Evolutionary conservation across 2,888 invertebrate species (phyloP).

Genomic region (Eupeodes luniger): DNA sequence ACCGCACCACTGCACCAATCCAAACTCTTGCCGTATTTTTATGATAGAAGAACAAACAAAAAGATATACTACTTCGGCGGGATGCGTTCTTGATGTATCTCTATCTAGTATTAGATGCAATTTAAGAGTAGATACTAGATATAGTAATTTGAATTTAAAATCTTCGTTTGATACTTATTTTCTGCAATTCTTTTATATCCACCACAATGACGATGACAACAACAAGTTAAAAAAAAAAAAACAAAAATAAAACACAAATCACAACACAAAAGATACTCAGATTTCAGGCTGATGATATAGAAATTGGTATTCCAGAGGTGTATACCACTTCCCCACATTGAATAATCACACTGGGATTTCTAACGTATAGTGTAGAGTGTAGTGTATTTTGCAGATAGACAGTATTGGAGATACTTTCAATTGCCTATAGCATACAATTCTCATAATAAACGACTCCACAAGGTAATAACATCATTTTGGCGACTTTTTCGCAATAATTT

Average conservation of each 20-base stretch:
- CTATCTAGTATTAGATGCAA: conserved; percentile 34
- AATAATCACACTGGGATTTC: conserved; percentile 37
- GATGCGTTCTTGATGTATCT: conserved; percentile 29
- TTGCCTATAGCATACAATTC: conserved; percentile 47
- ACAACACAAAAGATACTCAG: conserved; percentile 27
- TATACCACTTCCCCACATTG: conserved; percentile 41
- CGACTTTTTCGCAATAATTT: conserved; percentile 30
- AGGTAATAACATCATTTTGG: conserved; percentile 38
- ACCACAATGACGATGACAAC: conserved; percentile 30
- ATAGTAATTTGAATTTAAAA: conserved; percentile 43
- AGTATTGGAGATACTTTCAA: conserved; percentile 27
- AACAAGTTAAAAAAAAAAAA: neutral
- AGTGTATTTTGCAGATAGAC: neutral
- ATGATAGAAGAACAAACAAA: conserved; percentile 1
- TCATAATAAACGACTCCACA: conserved; percentile 34
- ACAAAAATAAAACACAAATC: conserved; percentile 14
- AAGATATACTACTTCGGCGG: conserved; percentile 5
- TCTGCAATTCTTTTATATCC: neutral
- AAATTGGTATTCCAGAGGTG: conserved; percentile 56
- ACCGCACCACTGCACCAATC: neutral
- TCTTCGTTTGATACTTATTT: neutral
- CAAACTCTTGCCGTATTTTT: conserved; percentile 1
- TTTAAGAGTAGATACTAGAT: neutral
- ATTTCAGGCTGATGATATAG: conserved; percentile 3
- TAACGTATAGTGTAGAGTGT: neutral